Conservation (phyloP, 2,797 vertebrate species). For the Myiothlypis chrysogaster region DNA sequence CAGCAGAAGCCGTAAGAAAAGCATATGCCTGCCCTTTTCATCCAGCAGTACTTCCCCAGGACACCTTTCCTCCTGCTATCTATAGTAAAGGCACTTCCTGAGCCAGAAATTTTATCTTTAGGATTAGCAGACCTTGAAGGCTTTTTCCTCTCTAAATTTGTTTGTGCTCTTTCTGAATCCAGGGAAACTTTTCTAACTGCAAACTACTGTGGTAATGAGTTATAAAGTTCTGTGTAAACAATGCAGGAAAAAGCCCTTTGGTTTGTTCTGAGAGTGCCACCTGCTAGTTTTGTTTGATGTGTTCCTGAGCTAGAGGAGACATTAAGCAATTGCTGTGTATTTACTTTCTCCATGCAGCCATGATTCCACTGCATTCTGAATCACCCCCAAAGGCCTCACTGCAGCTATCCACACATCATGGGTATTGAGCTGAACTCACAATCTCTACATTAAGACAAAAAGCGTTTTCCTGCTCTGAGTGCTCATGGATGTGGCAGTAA, state of each 20-base stretch:
- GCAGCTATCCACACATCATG: background rate
- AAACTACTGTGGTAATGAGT: background rate
- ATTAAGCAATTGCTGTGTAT: background rate
- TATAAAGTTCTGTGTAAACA: background rate
- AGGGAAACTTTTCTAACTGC: background rate
- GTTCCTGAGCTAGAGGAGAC: background rate
- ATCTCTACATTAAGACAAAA: background rate
- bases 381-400: background rate
- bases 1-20: background rate
- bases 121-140: constrained; percentile 34
- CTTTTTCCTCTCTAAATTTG: background rate
- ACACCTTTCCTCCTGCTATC: constrained; percentile 34
- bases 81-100: constrained; percentile 6
- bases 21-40: background rate
- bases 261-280: background rate
- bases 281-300: background rate
- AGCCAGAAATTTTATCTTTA: constrained; percentile 42
- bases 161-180: background rate
- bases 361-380: background rate
- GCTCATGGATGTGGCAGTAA: background rate
- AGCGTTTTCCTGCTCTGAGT: background rate
- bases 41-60: background rate
- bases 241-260: background rate
- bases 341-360: background rate
- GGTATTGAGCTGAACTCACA: background rate